phyloP scores from a whole-genome alignment of 2,888 invertebrate genomes.

The Unio delphinus region DNA sequence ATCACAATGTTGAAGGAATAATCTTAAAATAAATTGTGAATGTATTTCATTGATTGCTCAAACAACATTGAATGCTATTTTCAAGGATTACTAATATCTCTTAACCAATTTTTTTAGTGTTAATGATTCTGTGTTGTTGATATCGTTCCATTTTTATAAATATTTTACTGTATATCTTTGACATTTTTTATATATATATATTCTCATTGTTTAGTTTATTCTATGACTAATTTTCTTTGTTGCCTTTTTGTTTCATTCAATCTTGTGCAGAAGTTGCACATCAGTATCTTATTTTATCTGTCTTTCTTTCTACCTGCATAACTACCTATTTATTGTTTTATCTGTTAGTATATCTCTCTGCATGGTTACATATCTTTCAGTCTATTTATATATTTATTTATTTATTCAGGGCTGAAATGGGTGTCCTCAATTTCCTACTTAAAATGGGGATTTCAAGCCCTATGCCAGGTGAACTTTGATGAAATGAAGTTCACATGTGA shows the following conservation, averaged over 20 bases:
- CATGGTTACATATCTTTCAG: neutral
- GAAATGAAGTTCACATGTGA: slow-evolving; percentile 53
- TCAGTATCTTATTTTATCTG: too few relatives aligned
- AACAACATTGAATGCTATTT: too few relatives aligned
- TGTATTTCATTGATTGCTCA: too few relatives aligned
- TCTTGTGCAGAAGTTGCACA: neutral
- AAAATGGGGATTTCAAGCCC: slow-evolving; percentile 61
- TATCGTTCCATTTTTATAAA: too few relatives aligned
- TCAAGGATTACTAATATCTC: neutral
- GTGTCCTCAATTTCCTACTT: slow-evolving; percentile 57
- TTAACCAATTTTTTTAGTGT: neutral
- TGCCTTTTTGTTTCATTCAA: neutral
- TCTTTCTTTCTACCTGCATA: too few relatives aligned
- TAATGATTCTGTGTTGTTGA: neutral
- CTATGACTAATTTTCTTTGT: too few relatives aligned
- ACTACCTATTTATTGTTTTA: too few relatives aligned
- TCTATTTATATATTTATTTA: neutral
- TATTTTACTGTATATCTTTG: too few relatives aligned
- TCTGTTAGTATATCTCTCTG: slow-evolving; percentile 4
- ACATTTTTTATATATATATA: too few relatives aligned
- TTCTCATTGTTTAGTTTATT: too few relatives aligned
- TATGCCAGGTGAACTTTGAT: slow-evolving; percentile 50
- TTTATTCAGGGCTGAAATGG: slow-evolving; percentile 55
- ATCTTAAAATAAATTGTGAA: too few relatives aligned
- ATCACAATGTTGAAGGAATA: too few relatives aligned